phyloP scores from a whole-genome alignment of 2,888 invertebrate species.

The Torymus texanus region DNA sequence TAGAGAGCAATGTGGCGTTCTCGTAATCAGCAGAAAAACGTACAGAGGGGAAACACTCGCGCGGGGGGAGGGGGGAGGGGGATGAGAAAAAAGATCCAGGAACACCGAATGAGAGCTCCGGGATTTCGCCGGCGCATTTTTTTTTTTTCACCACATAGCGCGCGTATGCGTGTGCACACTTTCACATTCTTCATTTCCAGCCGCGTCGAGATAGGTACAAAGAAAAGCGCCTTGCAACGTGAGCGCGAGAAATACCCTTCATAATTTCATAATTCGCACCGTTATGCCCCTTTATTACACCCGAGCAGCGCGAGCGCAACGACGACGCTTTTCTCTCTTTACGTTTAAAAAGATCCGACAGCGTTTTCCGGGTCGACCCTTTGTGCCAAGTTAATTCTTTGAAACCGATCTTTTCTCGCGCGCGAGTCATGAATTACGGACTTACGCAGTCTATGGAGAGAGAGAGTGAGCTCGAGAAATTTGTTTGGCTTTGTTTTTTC shows the following conservation, averaged over 20 bases:
- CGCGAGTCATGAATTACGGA: slow-evolving; percentile 24
- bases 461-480: slow-evolving; percentile 20
- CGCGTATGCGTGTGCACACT: background rate
- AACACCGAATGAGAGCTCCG: background rate
- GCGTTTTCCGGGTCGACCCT: slow-evolving; percentile 22
- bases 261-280: slow-evolving; percentile 45
- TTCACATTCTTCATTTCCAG: slow-evolving; percentile 11
- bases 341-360: slow-evolving; percentile 37
- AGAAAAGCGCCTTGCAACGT: slow-evolving; percentile 16
- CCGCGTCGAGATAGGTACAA: background rate
- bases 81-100: background rate
- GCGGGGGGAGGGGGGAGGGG: too few relatives aligned
- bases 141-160: background rate
- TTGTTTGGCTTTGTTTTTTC: slow-evolving; percentile 27
- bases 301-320: too few relatives aligned
- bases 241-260: slow-evolving; percentile 1
- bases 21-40: slow-evolving; percentile 4
- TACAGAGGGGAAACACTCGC: background rate
- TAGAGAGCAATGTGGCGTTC: slow-evolving; percentile 7
- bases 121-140: too few relatives aligned
- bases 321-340: slow-evolving; percentile 12
- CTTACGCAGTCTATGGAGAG: background rate
- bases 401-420: slow-evolving; percentile 34
- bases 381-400: slow-evolving; percentile 42
- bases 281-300: slow-evolving; percentile 46